phyloP scores from a whole-genome alignment of 2,113 vertebrate genomes.

The Leptodactylus fuscus region DNA sequence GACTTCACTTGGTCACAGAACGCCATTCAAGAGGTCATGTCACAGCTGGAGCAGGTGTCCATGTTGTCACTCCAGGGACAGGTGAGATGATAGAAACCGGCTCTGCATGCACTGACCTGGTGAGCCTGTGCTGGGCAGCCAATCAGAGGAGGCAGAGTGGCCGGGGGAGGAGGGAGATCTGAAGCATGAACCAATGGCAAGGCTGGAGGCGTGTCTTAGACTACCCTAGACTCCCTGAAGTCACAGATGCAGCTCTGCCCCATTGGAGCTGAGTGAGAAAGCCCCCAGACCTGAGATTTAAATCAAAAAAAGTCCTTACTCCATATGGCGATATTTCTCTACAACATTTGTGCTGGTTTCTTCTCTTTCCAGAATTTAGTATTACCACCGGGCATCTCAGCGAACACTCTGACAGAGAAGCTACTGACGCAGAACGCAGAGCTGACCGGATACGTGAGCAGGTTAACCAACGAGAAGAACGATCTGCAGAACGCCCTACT shows the following conservation, averaged over 20 bases:
- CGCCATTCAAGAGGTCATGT: constrained; percentile 82
- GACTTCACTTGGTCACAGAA: constrained; percentile 81
- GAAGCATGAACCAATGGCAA: too few relatives aligned
- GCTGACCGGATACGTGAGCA: constrained; percentile 89
- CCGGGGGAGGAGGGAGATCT: too few relatives aligned
- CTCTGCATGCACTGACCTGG: too few relatives aligned
- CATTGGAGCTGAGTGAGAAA: too few relatives aligned
- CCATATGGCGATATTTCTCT: too few relatives aligned
- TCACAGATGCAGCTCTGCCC: too few relatives aligned
- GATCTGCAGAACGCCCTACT: constrained; percentile 86
- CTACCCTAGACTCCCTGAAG: too few relatives aligned
- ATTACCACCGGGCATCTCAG: constrained; percentile 71
- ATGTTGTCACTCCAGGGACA: constrained; percentile 72
- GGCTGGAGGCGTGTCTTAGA: too few relatives aligned
- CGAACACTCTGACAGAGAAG: constrained; percentile 82
- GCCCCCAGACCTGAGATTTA: too few relatives aligned
- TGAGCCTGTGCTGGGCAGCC: too few relatives aligned
- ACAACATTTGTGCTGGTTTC: constrained; percentile 24
- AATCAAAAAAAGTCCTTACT: too few relatives aligned
- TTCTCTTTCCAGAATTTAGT: constrained; percentile 69
- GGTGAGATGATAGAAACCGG: constrained; percentile 73
- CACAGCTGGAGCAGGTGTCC: constrained; percentile 78
- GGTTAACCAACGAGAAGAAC: constrained; percentile 94
- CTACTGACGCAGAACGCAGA: constrained; percentile 93
- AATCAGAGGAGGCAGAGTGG: too few relatives aligned